phyloP scores from a whole-genome alignment of 1,140 invertebrate genomes.

The Drosophila erecta region DNA sequence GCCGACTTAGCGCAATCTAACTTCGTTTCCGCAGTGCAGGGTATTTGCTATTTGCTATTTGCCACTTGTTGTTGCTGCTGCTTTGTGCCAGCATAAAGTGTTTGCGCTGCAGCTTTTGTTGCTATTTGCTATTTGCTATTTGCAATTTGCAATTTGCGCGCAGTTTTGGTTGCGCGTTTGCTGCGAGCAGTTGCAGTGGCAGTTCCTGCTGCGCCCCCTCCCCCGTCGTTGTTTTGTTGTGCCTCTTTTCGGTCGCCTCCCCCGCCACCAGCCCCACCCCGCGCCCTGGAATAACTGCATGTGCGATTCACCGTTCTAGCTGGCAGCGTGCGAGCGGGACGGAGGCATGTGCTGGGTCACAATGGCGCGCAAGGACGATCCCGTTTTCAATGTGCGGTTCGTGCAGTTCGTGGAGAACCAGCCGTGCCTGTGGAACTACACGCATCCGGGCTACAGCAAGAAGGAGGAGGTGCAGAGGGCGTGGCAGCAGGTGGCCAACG shows the following conservation, averaged over 20 bases:
- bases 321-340: not conserved
- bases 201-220: constrained; percentile 14
- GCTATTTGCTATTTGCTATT: constrained; percentile 41
- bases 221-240: not conserved
- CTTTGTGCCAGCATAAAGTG: constrained; percentile 63
- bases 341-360: constrained; percentile 56
- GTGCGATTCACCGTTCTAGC: constrained; percentile 7
- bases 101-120: constrained; percentile 80
- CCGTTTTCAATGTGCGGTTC: constrained; percentile 81
- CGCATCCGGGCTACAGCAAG: constrained; percentile 79
- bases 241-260: constrained; percentile 2
- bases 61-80: constrained; percentile 34
- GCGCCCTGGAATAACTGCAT: constrained; percentile 21
- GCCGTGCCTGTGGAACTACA: constrained; percentile 77
- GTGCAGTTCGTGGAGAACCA: constrained; percentile 78
- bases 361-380: constrained; percentile 83
- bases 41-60: not conserved
- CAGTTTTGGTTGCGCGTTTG: constrained; percentile 73
- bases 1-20: not conserved
- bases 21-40: not conserved
- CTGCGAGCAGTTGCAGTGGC: constrained; percentile 67
- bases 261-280: not conserved
- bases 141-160: constrained; percentile 43
- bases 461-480: constrained; percentile 80
- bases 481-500: constrained; percentile 82